Percentiles rank a stretch among this genome's conserved stretches.
These are phyloP conservation scores for Channa striata DNA, from an alignment of 2,797 vertebrate genomes.

Conservation along the genomic window DNA sequence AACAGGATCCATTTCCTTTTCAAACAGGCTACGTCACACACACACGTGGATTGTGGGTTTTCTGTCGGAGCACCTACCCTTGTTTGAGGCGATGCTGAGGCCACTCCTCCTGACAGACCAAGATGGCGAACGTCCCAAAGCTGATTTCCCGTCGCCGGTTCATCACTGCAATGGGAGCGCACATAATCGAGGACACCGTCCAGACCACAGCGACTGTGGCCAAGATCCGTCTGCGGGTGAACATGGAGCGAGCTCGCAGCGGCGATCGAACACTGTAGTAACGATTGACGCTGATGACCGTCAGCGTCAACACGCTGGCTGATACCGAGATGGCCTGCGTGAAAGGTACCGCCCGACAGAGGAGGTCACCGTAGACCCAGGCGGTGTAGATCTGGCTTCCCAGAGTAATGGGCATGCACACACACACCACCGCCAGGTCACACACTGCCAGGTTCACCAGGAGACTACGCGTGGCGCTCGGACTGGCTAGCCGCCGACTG, in stretches of 20 bases:
- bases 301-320: slow-evolving; percentile 91
- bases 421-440: slow-evolving; percentile 93
- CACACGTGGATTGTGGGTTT: neutral
- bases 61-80: slow-evolving; percentile 75
- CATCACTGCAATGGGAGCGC: slow-evolving; percentile 91
- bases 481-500: slow-evolving; percentile 79
- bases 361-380: slow-evolving; percentile 93
- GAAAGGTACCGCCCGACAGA: slow-evolving; percentile 91
- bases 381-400: slow-evolving; percentile 91
- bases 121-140: slow-evolving; percentile 85
- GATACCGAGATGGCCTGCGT: slow-evolving; percentile 92
- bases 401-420: slow-evolving; percentile 94
- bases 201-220: slow-evolving; percentile 89
- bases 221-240: slow-evolving; percentile 88
- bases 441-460: slow-evolving; percentile 92
- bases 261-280: slow-evolving; percentile 93
- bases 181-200: slow-evolving; percentile 89
- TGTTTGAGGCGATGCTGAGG: slow-evolving; percentile 90
- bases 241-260: slow-evolving; percentile 89
- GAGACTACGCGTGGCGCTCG: slow-evolving; percentile 90
- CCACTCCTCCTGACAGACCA: slow-evolving; percentile 92
- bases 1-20: neutral
- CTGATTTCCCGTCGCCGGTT: slow-evolving; percentile 88
- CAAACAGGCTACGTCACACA: neutral
- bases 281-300: slow-evolving; percentile 91